Evolutionary conservation across 64 coral and sea anemone genomes (phyloP).

Genomic region (Montipora sp.): DNA sequence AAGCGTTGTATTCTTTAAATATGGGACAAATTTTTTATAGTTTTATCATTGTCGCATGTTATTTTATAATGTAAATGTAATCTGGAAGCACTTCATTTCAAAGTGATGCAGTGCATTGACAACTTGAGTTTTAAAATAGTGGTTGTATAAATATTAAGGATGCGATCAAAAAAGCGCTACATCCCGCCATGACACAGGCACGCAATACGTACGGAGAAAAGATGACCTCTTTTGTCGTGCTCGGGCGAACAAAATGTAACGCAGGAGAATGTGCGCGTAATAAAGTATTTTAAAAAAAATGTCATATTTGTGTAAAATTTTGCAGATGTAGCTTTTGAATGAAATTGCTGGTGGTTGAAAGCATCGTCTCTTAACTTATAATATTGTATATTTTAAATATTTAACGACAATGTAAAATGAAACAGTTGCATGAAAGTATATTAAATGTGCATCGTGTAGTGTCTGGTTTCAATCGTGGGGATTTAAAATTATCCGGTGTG

Average conservation of each 20-base stretch:
- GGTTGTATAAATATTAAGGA: neutral
- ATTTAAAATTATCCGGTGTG: too few relatives aligned
- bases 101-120: slow-evolving; percentile 35
- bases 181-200: neutral
- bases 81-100: slow-evolving; percentile 16
- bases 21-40: neutral
- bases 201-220: neutral
- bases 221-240: neutral
- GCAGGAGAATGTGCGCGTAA: neutral
- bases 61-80: slow-evolving; percentile 14
- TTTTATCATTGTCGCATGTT: slow-evolving; percentile 4
- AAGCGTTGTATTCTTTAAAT: neutral
- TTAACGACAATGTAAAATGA: slow-evolving; percentile 55
- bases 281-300: slow-evolving; percentile 37
- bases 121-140: neutral
- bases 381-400: slow-evolving; percentile 66
- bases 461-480: neutral
- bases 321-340: slow-evolving; percentile 53
- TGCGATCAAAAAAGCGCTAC: neutral
- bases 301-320: slow-evolving; percentile 55
- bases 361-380: slow-evolving; percentile 57
- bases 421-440: slow-evolving; percentile 44
- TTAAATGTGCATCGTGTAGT: slow-evolving; percentile 9
- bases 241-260: neutral
- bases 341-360: slow-evolving; percentile 28